These are phyloP conservation scores for Monomorium pharaonis DNA, from an alignment of 1,140 invertebrate genomes.

Conservation along the genomic window DNA sequence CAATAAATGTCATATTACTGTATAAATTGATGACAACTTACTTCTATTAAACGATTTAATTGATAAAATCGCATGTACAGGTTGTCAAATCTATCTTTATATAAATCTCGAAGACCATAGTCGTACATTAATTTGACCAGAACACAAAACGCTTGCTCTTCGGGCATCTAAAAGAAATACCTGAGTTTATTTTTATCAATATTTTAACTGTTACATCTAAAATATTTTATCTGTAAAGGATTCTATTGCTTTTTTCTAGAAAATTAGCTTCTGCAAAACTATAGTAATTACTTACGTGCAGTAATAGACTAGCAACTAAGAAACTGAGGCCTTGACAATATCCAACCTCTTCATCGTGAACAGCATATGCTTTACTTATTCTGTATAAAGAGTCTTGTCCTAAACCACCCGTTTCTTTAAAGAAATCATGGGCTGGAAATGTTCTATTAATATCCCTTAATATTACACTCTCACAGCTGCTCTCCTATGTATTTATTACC, in stretches of 20 bases:
- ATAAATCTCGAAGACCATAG: constrained; percentile 97
- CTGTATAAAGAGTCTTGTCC: constrained; percentile 98
- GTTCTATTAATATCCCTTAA: constrained; percentile 98
- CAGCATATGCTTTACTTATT: constrained; percentile 98
- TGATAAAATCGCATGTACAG: constrained; percentile 98
- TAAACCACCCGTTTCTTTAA: constrained; percentile 95
- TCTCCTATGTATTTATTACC: constrained; percentile 87
- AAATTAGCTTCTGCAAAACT: constrained; percentile 15
- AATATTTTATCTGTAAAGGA: not conserved
- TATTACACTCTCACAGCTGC: constrained; percentile 96
- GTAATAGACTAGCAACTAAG: constrained; percentile 95
- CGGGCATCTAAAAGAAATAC: constrained; percentile 94
- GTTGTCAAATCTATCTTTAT: constrained; percentile 98
- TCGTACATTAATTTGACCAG: constrained; percentile 99
- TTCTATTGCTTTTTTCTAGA: not conserved
- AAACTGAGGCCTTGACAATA: constrained; percentile 99
- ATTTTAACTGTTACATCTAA: not conserved
- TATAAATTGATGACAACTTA: constrained; percentile 78
- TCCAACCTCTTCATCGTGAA: constrained; percentile 98
- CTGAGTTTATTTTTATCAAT: constrained; percentile 43
- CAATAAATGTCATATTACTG: not conserved
- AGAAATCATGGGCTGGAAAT: constrained; percentile 99
- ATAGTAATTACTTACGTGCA: constrained; percentile 92
- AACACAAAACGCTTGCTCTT: constrained; percentile 99
- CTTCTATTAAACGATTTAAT: constrained; percentile 97